Conservation (phyloP, 2,888 invertebrate genomes). For the Deilephila elpenor region DNA sequence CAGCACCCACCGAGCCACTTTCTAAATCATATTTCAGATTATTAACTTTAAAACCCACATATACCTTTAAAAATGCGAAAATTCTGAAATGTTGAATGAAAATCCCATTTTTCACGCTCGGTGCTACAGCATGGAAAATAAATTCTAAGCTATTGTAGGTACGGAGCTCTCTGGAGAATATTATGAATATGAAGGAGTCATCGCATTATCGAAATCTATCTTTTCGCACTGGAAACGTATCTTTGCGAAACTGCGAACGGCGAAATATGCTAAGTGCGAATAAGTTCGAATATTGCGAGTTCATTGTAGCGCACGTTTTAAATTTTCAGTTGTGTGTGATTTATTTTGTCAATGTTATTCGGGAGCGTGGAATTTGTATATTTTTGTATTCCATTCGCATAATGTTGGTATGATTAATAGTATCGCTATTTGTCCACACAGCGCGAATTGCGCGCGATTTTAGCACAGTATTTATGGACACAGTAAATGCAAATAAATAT, state of each 20-base stretch:
- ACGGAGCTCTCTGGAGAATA: slow-evolving; percentile 37
- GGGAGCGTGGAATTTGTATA: not conserved
- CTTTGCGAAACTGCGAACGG: not conserved
- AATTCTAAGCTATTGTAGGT: slow-evolving; percentile 27
- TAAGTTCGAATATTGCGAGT: not conserved
- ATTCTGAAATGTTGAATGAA: slow-evolving; percentile 23
- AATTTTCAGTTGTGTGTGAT: not conserved
- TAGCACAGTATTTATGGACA: not conserved
- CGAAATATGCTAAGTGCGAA: slow-evolving; percentile 18
- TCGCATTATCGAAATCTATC: slow-evolving; percentile 49
- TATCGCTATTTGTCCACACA: not conserved
- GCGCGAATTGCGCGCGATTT: not conserved
- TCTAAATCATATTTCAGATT: slow-evolving; percentile 21
- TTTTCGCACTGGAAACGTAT: slow-evolving; percentile 29
- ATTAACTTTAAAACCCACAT: slow-evolving; percentile 25
- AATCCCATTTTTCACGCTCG: slow-evolving; percentile 26
- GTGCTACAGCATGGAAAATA: slow-evolving; percentile 20
- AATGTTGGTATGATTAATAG: not conserved
- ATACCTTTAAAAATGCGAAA: slow-evolving; percentile 21
- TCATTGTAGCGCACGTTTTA: slow-evolving; percentile 16
- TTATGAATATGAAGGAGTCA: slow-evolving; percentile 51
- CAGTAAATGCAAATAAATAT: too few relatives aligned
- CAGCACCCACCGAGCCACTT: not conserved
- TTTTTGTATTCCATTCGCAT: not conserved
- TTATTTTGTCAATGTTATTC: slow-evolving; percentile 1